A percentile compares a stretch with the other conserved stretches of the same genome.
Conservation (phyloP, 2,113 vertebrate species). For the Narcine bancroftii region DNA sequence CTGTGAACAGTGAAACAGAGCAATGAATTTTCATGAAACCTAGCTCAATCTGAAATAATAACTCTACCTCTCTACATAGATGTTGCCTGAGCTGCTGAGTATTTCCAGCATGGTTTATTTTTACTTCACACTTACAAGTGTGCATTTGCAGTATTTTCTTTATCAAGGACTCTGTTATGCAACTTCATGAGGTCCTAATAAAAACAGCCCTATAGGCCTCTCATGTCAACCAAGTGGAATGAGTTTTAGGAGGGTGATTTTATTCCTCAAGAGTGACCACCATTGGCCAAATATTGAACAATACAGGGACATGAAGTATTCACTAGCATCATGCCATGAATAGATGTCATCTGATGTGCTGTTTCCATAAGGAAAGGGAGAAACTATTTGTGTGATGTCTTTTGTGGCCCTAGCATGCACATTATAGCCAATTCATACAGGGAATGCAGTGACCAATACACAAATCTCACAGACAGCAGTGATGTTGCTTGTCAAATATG, state of each 20-base stretch:
- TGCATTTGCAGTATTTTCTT: no score
- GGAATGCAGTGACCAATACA: no score
- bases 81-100: no score
- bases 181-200: background rate
- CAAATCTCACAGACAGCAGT: no score
- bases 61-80: no score
- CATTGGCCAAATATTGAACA: background rate
- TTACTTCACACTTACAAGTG: no score
- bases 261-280: background rate
- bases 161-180: background rate
- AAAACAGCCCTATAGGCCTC: background rate
- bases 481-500: background rate
- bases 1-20: no score
- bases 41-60: no score
- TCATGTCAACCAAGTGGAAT: background rate
- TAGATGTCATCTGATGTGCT: background rate
- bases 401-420: background rate
- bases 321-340: background rate
- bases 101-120: no score
- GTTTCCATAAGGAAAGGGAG: background rate
- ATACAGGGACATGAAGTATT: no score
- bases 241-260: background rate
- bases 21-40: no score
- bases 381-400: background rate
- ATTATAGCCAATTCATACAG: background rate